phyloP scores from a whole-genome alignment of 2,888 invertebrate genomes.

The Eupithecia exiguata region DNA sequence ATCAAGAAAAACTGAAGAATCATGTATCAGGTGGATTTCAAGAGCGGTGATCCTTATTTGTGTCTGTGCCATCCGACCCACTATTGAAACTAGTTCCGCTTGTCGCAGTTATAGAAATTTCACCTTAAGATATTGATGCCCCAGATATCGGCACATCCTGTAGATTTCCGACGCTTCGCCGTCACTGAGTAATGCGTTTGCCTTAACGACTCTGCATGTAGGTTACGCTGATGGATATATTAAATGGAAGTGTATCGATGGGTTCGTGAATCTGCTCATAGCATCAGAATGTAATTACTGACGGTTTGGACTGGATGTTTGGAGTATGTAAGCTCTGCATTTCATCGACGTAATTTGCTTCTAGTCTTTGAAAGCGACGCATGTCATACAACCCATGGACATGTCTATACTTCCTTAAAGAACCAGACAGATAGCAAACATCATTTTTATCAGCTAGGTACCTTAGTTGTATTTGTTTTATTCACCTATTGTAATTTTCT shows the following conservation, averaged over 20 bases:
- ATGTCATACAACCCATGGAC: neutral
- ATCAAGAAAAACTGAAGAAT: neutral
- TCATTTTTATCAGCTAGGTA: too few species aligned
- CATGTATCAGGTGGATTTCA: neutral
- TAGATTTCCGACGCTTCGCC: conserved; percentile 62
- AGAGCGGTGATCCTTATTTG: neutral
- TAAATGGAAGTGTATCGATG: conserved; percentile 39
- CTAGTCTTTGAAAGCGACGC: neutral
- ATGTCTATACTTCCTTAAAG: too few species aligned
- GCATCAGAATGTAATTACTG: conserved; percentile 5
- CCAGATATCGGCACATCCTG: conserved; percentile 68
- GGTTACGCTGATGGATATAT: conserved; percentile 42
- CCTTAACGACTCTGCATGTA: conserved; percentile 61
- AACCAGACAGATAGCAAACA: too few species aligned
- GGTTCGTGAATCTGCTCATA: conserved; percentile 15
- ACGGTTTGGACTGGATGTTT: neutral
- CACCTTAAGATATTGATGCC: conserved; percentile 63
- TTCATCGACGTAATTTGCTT: neutral
- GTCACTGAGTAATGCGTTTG: conserved; percentile 64
- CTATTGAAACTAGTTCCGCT: neutral
- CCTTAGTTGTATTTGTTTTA: too few species aligned
- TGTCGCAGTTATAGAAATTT: neutral
- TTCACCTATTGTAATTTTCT: too few species aligned
- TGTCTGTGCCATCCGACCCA: neutral
- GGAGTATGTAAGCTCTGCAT: neutral